Evolutionary conservation across 2,888 invertebrate genomes (phyloP).

Genomic region (Polietes domitor): DNA sequence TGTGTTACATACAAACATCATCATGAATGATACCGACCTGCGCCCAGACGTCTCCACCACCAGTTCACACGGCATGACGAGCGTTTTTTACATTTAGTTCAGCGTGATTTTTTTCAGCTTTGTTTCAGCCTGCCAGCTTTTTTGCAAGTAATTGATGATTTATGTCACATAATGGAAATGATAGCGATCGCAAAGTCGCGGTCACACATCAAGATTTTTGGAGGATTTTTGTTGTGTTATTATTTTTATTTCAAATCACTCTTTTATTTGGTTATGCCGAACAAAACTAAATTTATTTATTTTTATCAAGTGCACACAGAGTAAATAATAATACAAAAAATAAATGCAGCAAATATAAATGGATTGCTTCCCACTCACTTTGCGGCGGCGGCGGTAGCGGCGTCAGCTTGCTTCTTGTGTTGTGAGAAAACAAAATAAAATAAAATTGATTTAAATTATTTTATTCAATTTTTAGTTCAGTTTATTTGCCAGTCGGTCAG

Average conservation of each 20-base stretch:
- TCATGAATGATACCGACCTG: not conserved
- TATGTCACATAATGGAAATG: constrained; percentile 53
- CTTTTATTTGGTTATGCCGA: not conserved
- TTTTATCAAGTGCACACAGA: not conserved
- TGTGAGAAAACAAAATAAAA: not conserved
- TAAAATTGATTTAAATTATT: constrained; percentile 15
- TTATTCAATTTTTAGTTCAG: constrained; percentile 2
- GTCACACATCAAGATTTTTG: constrained; percentile 28
- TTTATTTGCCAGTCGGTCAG: not conserved
- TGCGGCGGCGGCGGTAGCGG: no score
- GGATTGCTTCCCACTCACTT: constrained; percentile 3
- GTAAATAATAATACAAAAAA: no score
- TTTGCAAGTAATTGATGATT: constrained; percentile 55
- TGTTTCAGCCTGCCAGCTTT: not conserved
- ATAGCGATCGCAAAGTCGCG: not conserved
- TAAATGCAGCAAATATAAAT: no score
- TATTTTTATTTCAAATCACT: not conserved
- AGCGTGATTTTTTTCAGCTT: not conserved
- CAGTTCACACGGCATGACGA: constrained; percentile 14
- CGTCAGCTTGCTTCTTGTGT: not conserved
- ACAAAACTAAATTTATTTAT: not conserved
- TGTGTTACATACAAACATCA: not conserved
- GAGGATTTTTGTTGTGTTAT: not conserved
- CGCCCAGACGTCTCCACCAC: not conserved
- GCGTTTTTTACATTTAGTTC: not conserved